Evolutionary conservation across 2,797 vertebrate genomes (phyloP).

Genomic region (Sebastes itinus): DNA sequence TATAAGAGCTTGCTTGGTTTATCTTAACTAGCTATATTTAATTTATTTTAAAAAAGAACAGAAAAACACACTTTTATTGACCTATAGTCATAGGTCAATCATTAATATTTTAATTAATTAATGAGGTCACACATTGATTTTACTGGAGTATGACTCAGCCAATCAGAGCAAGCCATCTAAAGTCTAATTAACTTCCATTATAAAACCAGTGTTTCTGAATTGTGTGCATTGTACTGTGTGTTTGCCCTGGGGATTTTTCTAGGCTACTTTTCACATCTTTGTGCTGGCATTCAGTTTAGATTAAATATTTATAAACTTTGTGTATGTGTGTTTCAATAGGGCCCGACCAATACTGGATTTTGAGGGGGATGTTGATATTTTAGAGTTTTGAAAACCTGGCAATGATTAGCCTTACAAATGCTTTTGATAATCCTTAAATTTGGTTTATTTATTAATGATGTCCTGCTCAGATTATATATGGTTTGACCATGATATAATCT

Average conservation of each 20-base stretch:
- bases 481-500: neutral
- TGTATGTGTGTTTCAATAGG: neutral
- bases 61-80: no score
- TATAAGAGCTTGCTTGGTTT: neutral
- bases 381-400: neutral
- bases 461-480: neutral
- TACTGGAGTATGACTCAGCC: neutral
- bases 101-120: constrained; percentile 15
- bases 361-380: neutral
- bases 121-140: constrained; percentile 15
- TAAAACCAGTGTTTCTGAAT: neutral
- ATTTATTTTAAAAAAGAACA: no score
- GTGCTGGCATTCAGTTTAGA: neutral
- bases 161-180: constrained; percentile 4
- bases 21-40: no score
- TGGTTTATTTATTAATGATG: neutral
- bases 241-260: neutral
- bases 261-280: neutral
- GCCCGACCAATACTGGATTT: neutral
- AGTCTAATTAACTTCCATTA: neutral
- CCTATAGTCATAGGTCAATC: no score
- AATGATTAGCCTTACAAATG: neutral
- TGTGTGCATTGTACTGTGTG: neutral
- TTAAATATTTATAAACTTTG: neutral
- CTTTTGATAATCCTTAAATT: neutral